Percentiles rank a stretch among this genome's conserved stretches.
Conservation (phyloP, 2,888 invertebrate genomes). For the Euzophera pinguis region DNA sequence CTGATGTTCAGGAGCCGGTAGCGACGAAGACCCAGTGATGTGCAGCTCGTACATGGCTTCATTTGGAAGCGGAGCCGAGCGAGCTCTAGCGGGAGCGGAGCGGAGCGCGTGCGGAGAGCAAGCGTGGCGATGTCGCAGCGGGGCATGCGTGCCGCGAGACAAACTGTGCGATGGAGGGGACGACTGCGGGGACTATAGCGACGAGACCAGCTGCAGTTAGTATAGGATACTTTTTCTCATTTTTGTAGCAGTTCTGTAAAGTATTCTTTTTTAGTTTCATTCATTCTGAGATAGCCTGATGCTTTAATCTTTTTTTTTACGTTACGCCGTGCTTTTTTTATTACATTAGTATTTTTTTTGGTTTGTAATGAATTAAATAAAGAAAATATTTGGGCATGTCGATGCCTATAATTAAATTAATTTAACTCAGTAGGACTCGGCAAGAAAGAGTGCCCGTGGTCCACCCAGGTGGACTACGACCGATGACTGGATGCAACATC, state of each 20-base stretch:
- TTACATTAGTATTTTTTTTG: no score
- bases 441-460: no score
- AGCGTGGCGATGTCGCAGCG: slow-evolving; percentile 84
- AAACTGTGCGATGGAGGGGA: slow-evolving; percentile 86
- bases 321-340: no score
- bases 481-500: no score
- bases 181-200: slow-evolving; percentile 85
- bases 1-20: slow-evolving; percentile 48
- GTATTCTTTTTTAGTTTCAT: no score
- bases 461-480: no score
- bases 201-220: slow-evolving; percentile 82
- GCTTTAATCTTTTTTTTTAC: no score
- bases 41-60: slow-evolving; percentile 64
- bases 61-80: slow-evolving; percentile 58
- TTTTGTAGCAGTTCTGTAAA: background rate
- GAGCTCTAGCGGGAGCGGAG: slow-evolving; percentile 43
- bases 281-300: no score
- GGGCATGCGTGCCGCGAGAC: slow-evolving; percentile 84
- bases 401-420: no score
- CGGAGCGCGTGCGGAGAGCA: slow-evolving; percentile 41
- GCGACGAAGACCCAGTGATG: slow-evolving; percentile 80
- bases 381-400: no score
- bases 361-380: no score
- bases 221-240: slow-evolving; percentile 9
- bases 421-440: no score